Evolutionary conservation across 2,888 invertebrate genomes (phyloP), one percentile per base, ranked within the genome.

Genomic region (Apoda limacodes): DNA sequence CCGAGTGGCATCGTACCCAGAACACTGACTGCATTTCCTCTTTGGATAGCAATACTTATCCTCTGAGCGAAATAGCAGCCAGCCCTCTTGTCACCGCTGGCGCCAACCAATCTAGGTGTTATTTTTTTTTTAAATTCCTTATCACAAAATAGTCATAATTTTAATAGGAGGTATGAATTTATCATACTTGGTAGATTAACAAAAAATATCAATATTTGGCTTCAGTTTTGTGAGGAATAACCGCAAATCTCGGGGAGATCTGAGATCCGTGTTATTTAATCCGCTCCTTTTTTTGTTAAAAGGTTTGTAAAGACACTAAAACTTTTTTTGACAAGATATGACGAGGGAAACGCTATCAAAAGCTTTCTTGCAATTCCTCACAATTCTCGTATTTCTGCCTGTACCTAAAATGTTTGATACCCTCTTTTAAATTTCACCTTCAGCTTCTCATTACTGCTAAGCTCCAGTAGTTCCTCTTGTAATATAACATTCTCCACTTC

Each of bases 361-460:
- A 17, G 7, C 7, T 17, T 17, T 17, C n/a, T n/a, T n/a, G 7
- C 7, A 17, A 17, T 5, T 17, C 17, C 17, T 7, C 17, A 17
- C 17, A 17, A 7, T 17, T 7, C 17, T 17, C 25, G 25, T 20
- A 25, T 27, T 9, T 27, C 9, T 17, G 17, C 22, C 21, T 36
- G 36, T 20, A 34, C 31, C 30, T 28, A 37, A 15, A 37, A 37
- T 34, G 15, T 9, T 14, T 34, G 32, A 24, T 40, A 40, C 12
- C 35, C 37, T 5, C 28, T 35, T 37, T 23, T 35, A 35, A 40
- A 37, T 15, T 29, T 10, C n/a, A 34, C 29, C 19, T 34, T 35
- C 9, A 42, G 26, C 20, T 28, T 31, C 22, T 33, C 25, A 22
- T 33, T 35, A 21, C 27, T 32, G 22, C 25, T 39, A 24, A 35